Percentiles rank a stretch among this genome's conserved stretches.
Conservation (phyloP, 2,113 vertebrate species). For the Pelmatolapia mariae region DNA sequence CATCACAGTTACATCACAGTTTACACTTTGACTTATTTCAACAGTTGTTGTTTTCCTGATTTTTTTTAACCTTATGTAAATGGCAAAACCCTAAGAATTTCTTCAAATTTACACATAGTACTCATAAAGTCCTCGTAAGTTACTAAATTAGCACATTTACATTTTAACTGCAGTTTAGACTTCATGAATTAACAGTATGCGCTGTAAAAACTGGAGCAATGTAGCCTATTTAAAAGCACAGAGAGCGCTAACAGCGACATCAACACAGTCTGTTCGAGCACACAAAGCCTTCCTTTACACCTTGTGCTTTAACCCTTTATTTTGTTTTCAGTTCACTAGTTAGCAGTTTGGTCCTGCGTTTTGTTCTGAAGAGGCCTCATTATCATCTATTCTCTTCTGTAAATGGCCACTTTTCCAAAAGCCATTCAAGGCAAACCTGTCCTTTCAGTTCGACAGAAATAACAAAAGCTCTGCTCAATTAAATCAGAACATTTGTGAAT, state of each 20-base stretch:
- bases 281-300: not conserved
- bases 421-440: not conserved
- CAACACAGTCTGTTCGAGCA: not conserved
- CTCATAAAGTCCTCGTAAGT: not conserved
- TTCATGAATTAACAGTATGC: not conserved
- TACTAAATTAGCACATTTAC: not conserved
- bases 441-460: not conserved
- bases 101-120: not conserved
- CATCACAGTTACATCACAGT: not conserved
- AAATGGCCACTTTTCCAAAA: not conserved
- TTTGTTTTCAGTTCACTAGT: not conserved
- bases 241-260: not conserved
- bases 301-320: not conserved
- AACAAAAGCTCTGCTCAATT: not conserved
- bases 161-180: not conserved
- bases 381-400: not conserved
- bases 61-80: not conserved
- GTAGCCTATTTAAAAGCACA: not conserved
- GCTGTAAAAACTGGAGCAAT: not conserved
- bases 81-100: not conserved
- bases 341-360: not conserved
- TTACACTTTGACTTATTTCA: not conserved
- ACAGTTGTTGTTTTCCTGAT: rapidly evolving
- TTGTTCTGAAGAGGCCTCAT: not conserved
- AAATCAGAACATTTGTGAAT: not conserved